Evolutionary conservation across 2,113 vertebrate genomes (phyloP).

Genomic region (Bettongia penicillata): DNA sequence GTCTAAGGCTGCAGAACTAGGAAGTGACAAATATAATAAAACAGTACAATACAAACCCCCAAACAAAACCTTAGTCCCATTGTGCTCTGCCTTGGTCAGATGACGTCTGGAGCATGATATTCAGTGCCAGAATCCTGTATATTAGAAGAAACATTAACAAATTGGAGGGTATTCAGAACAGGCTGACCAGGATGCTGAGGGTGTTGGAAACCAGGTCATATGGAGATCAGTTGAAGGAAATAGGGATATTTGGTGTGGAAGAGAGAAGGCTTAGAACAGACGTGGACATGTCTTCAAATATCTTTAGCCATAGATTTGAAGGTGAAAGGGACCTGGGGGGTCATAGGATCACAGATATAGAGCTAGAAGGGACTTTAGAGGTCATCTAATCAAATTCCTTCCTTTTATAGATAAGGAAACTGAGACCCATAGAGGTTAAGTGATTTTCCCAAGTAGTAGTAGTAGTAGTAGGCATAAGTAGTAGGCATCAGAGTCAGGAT

Average conservation of each 20-base stretch:
- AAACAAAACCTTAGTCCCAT: background rate
- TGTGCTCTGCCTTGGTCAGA: background rate
- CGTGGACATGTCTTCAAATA: background rate
- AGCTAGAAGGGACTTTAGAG: background rate
- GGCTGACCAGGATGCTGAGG: background rate
- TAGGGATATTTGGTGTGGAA: background rate
- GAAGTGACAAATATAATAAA: background rate
- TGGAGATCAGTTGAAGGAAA: background rate
- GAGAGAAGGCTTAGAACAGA: background rate
- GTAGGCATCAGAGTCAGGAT: background rate
- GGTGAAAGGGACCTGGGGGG: background rate
- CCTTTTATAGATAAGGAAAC: background rate
- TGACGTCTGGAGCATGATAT: background rate
- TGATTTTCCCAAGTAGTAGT: background rate
- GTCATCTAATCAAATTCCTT: background rate
- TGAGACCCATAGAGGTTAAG: background rate
- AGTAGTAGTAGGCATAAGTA: too few species aligned
- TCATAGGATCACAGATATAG: background rate
- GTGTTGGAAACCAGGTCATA: background rate
- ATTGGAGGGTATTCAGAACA: background rate
- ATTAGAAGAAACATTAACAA: background rate
- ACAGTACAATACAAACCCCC: background rate
- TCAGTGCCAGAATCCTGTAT: background rate
- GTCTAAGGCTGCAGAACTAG: background rate
- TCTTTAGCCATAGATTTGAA: background rate